Evolutionary conservation across 2,797 vertebrate species (phyloP).

Genomic region (Nyctibius grandis): DNA sequence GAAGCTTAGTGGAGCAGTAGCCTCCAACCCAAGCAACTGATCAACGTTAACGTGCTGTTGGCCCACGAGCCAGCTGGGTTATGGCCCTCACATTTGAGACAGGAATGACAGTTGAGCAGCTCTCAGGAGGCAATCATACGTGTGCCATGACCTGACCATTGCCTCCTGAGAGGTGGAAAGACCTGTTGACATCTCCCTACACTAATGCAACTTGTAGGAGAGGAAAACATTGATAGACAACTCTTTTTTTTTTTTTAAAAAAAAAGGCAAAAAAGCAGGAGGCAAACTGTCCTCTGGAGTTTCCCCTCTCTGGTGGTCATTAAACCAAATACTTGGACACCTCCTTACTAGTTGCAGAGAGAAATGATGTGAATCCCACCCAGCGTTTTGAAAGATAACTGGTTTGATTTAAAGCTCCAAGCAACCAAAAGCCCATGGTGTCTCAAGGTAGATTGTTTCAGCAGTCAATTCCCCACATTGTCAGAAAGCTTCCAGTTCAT

Average conservation of each 20-base stretch:
- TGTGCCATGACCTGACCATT: fast-evolving
- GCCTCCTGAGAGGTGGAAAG: not conserved
- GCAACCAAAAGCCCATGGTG: not conserved
- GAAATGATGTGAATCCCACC: not conserved
- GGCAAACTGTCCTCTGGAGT: not conserved
- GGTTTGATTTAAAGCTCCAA: not conserved
- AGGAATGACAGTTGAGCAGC: not conserved
- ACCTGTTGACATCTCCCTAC: not conserved
- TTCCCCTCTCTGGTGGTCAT: not conserved
- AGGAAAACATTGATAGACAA: not conserved
- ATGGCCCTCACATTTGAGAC: not conserved
- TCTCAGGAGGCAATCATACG: not conserved
- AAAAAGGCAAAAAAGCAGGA: too few relatives aligned
- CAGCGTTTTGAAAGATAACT: not conserved
- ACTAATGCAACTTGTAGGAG: not conserved
- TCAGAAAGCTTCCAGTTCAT: not conserved
- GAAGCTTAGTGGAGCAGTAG: not conserved
- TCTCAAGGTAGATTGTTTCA: not conserved
- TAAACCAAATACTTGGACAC: not conserved
- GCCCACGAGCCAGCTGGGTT: not conserved
- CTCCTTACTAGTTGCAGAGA: not conserved
- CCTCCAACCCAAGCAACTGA: not conserved
- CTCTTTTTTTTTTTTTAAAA: not conserved
- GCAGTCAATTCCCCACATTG: not conserved
- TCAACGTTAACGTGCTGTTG: not conserved